These are phyloP conservation scores for Etia nguti DNA, from an alignment of 2,113 vertebrate genomes.

Conservation along the genomic window DNA sequence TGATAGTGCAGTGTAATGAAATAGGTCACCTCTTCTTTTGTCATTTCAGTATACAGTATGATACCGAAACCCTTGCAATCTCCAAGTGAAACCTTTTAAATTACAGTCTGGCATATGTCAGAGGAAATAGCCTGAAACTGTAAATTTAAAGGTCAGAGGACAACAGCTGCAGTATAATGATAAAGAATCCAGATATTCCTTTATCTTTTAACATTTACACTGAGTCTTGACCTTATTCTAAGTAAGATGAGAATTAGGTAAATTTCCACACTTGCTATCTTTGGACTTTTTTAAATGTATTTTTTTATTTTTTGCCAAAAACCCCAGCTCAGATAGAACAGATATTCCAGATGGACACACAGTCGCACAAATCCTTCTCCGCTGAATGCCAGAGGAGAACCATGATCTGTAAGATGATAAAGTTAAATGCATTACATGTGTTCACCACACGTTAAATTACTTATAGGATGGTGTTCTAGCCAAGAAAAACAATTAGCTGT, in stretches of 20 bases:
- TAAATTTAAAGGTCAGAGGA: conserved; percentile 9
- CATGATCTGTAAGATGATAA: neutral
- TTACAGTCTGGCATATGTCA: neutral
- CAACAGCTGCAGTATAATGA: neutral
- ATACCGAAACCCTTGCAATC: neutral
- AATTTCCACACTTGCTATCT: neutral
- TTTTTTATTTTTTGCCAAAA: neutral
- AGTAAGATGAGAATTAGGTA: neutral
- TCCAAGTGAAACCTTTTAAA: neutral
- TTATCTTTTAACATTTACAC: neutral
- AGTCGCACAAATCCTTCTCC: neutral
- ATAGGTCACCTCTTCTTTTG: neutral
- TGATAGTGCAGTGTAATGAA: neutral
- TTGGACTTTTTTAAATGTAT: neutral
- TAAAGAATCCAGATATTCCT: neutral
- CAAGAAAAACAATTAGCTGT: conserved; percentile 3
- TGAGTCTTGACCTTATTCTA: neutral
- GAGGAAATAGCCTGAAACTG: neutral
- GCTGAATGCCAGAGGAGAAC: neutral
- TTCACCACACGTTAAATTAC: neutral
- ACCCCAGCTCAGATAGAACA: neutral
- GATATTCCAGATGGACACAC: neutral
- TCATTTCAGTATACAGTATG: neutral
- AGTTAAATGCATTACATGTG: neutral
- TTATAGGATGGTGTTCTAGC: neutral